Base-by-base conservation (phyloP, 1,140 invertebrate species). In the Micrasema minimum region DNA sequence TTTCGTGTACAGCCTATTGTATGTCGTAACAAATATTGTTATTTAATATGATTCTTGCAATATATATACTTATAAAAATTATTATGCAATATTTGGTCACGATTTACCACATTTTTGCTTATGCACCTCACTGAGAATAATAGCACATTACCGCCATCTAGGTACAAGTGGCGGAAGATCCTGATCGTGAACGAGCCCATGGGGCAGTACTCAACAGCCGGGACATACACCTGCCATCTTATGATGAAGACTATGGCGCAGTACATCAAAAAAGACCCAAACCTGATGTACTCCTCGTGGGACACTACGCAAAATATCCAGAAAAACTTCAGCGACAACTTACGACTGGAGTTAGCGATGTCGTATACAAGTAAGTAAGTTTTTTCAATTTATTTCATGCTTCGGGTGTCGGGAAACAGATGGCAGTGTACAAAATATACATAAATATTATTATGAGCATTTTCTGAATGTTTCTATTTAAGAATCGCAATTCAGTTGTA, bases 131-230 rank as follows among this genome's bases (percentile, higher is more conserved):
- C 51, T 59, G 55, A 14, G 48, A 66, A n/a, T 66, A 66, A 66
- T 46, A 37, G 62, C 69, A 59, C 69, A 20, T 82, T 69, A 68
- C 72, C 79, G 79, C 79, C 81, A 82, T 85, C 78, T 81, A 92
- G 90, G 61, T 89, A 87, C 79, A 74, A 85, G 9, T 94, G 92
- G 92, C 82, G 79, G 46, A 91, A 89, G 78, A 84, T 92, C 0
- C 86, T 90, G 48, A 80, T 93, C 41, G 83, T 93, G 76, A 93
- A 90, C 76, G 89, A 93, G 72, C 88, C 88, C 1, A 85, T 89
- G 38, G 90, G 89, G 0, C 88, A 91, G 77, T 79, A 85, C 55
- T 79, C 87, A 76, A 79, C 92, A 2, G 90, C 85, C 18, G 90
- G 90, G 0, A 86, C 85, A 69, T 85, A 87, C 6, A 88, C 88